A percentile compares a stretch with the other conserved stretches of the same genome.
Conservation (phyloP, 2,797 vertebrate species). For the Acanthopagrus latus region DNA sequence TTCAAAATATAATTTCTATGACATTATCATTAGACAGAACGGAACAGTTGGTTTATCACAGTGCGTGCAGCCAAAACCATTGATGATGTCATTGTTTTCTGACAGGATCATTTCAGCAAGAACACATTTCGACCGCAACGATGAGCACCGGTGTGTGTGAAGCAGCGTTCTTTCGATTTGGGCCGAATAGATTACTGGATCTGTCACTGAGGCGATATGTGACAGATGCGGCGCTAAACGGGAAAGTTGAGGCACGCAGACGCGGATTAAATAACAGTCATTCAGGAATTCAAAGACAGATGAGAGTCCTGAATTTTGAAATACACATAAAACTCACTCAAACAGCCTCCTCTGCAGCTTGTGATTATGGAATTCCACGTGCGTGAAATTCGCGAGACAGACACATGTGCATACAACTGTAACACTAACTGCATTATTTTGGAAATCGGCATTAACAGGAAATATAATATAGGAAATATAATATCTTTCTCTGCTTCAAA, state of each 20-base stretch:
- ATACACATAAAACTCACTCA: not conserved
- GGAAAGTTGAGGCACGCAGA: not conserved
- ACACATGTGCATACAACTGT: constrained; percentile 21
- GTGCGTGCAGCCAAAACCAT: not conserved
- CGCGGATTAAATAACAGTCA: not conserved
- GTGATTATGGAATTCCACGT: not conserved
- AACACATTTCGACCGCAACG: not conserved
- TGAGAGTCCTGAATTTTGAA: not conserved
- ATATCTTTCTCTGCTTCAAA: not conserved
- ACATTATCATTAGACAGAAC: not conserved
- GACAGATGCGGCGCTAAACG: not conserved
- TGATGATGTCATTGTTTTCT: not conserved
- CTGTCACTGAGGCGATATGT: not conserved
- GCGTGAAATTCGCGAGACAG: not conserved
- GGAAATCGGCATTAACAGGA: not conserved
- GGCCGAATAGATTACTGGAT: not conserved
- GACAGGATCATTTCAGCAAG: no score
- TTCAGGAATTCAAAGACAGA: not conserved
- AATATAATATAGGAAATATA: not conserved
- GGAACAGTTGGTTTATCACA: not conserved
- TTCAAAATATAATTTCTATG: not conserved
- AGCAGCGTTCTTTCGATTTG: no score
- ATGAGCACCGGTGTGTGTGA: not conserved
- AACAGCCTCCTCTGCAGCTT: not conserved
- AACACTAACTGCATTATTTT: not conserved